Base-by-base conservation (phyloP, 2,113 vertebrate genomes). In the Piliocolobus tephrosceles region DNA sequence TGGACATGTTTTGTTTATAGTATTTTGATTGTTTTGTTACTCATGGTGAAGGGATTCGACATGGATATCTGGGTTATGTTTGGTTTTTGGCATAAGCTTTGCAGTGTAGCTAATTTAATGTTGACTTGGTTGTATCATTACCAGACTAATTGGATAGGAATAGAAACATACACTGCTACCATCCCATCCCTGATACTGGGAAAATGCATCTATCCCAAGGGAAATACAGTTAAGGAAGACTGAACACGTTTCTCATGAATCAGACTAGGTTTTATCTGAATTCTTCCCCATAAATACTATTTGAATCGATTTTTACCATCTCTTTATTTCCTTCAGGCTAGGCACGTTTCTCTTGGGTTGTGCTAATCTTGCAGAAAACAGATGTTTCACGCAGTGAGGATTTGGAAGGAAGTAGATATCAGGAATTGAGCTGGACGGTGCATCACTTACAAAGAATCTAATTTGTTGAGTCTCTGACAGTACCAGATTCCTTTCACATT, bases 391-490 rank as follows among this genome's bases (percentile, higher is more conserved):
- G 80, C 82, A 75, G 30, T 93, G 4, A 5, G 90, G 96, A 94
- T 93, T 84, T 95, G 20, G 0, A 97, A 94, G 95, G 94, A 91
- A 80, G 89, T n/a, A 6, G 12, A 84, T 97, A 88, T 96, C 92
- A 97, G 93, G 90, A 91, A 94, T 84, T 25, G 75, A 32, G 13
- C 94, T 52, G 80, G 79, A 91, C 3, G 61, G 70, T 92, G 85
- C 10, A 0, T 87, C 97, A 96, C 83, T 98, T 98, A 97, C 91
- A 97, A 98, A 95, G 88, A 98, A 92, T 91, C 76, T 18, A 79
- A 95, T 95, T 72, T 96, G 94, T 95, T n/a, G 52, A 94, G 91
- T 91, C 90, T 97, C 90, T 96, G 91, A 93, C 92, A 75, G 40
- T 61, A 72, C 43, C 2, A 96, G 85, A 96, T 97, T 97, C 86